A percentile compares a stretch with the other conserved stretches of the same genome.
Conservation (phyloP, 1,140 invertebrate genomes). For the Listronotus bonariensis region DNA sequence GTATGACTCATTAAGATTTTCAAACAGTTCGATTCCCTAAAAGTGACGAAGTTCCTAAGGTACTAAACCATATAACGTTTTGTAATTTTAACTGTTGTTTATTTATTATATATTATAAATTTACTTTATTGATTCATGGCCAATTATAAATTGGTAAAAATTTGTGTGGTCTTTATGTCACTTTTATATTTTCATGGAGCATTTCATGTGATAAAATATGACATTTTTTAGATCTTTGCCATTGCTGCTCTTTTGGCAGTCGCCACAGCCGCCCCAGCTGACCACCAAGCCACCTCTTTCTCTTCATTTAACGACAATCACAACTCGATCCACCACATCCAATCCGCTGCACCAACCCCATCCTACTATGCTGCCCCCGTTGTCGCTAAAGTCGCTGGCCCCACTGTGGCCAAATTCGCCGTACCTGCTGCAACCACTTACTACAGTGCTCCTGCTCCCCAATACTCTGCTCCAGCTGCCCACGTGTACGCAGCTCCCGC, state of each 20-base stretch:
- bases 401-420: slow-evolving; percentile 17
- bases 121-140: too few species aligned
- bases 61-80: too few species aligned
- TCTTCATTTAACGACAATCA: slow-evolving; percentile 27
- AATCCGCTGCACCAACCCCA: slow-evolving; percentile 47
- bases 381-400: slow-evolving; percentile 23
- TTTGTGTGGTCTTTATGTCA: too few species aligned
- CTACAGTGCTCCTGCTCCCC: slow-evolving; percentile 41
- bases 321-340: slow-evolving; percentile 54
- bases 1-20: too few species aligned
- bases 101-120: too few species aligned
- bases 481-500: neutral
- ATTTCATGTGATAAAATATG: too few species aligned
- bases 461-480: slow-evolving; percentile 8
- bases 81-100: too few species aligned
- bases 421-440: slow-evolving; percentile 23
- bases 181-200: too few species aligned
- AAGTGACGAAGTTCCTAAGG: too few species aligned
- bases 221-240: slow-evolving; percentile 16
- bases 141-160: too few species aligned
- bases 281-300: slow-evolving; percentile 33
- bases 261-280: slow-evolving; percentile 35
- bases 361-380: slow-evolving; percentile 24
- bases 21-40: too few species aligned
- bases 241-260: slow-evolving; percentile 27